A percentile compares a stretch with the other conserved stretches of the same genome.
phyloP scores from a whole-genome alignment of 1,140 invertebrate genomes.

The Hypsibius dujardini region DNA sequence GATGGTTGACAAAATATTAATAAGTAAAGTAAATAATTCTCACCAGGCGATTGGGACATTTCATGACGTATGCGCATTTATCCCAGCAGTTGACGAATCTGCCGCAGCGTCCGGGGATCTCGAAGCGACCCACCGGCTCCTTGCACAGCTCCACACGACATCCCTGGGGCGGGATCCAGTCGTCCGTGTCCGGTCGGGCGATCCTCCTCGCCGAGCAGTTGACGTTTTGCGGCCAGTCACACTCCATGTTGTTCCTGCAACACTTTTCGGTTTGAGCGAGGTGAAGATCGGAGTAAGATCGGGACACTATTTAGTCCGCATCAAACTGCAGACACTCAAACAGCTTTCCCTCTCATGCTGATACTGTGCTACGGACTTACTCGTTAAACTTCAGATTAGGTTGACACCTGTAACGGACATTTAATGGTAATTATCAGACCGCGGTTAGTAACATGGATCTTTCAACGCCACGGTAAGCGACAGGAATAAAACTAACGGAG shows the following conservation, averaged over 20 bases:
- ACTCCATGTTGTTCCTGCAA: conserved; percentile 10
- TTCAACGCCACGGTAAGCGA: no score
- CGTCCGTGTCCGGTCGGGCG: background rate
- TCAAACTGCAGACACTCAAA: no score
- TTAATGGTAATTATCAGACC: no score
- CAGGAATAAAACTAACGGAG: no score
- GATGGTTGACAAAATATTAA: no score
- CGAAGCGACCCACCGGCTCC: background rate
- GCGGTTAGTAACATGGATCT: no score
- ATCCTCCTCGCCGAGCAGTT: background rate
- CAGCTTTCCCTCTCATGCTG: no score
- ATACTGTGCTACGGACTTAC: no score
- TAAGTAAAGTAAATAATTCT: no score
- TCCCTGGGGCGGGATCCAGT: background rate
- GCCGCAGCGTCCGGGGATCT: background rate
- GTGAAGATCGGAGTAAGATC: background rate
- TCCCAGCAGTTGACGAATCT: conserved; percentile 9
- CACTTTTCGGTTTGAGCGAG: background rate
- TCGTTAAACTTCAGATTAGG: no score
- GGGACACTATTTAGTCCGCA: background rate
- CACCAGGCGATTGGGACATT: background rate
- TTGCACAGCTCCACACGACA: background rate
- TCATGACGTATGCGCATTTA: background rate
- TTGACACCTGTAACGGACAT: no score
- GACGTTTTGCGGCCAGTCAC: conserved; percentile 11